Conservation (phyloP, 2,113 vertebrate genomes). For the Petrocephalus zakoni region DNA sequence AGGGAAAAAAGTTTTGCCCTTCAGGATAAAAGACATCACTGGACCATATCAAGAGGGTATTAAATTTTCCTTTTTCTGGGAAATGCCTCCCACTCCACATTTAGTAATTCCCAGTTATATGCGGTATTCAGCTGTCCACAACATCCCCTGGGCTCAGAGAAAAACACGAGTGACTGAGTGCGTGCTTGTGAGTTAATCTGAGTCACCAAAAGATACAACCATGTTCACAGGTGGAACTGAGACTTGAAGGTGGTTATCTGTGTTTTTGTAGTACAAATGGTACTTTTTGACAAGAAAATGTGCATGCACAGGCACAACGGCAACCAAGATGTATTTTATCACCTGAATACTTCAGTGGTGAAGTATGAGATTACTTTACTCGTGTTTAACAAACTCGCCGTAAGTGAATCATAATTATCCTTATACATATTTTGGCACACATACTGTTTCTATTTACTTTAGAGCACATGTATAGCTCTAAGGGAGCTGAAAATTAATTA, state of each 20-base stretch:
- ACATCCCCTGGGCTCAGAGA: background rate
- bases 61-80: background rate
- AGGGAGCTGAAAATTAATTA: background rate
- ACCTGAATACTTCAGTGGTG: background rate
- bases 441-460: background rate
- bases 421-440: background rate
- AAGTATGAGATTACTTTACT: background rate
- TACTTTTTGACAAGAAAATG: conserved; percentile 1
- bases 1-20: background rate
- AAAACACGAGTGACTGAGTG: background rate
- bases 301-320: background rate
- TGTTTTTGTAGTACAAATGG: background rate
- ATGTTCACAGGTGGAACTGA: background rate
- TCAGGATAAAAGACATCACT: background rate
- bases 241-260: background rate
- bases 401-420: background rate
- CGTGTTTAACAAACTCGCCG: background rate
- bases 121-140: background rate
- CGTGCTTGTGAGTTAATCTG: background rate
- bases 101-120: background rate
- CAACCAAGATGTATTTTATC: background rate
- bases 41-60: background rate
- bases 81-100: background rate
- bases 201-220: background rate
- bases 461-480: background rate